Percentiles rank a stretch among this genome's conserved stretches.
Evolutionary conservation across 2,797 vertebrate genomes (phyloP).

Genomic region (Chrosomus eos): DNA sequence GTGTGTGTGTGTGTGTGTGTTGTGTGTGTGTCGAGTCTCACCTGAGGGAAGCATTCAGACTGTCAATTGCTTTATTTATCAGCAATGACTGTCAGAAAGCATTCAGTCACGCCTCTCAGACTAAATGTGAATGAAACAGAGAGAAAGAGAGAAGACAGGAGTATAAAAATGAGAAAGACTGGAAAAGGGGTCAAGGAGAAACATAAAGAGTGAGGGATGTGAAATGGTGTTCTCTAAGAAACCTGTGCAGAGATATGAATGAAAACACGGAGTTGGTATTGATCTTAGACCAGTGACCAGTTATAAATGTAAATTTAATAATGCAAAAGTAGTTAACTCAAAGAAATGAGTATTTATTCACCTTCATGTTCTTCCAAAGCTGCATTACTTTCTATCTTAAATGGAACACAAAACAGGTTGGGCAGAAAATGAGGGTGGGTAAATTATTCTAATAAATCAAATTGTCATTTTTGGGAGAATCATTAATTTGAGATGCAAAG

Average conservation of each 20-base stretch:
- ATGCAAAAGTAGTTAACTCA: not conserved
- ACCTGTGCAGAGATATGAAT: not conserved
- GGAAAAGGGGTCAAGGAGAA: constrained; percentile 17
- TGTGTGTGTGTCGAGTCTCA: constrained; percentile 22
- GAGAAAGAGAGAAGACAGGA: not conserved
- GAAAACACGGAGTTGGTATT: not conserved
- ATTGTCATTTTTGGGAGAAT: not conserved
- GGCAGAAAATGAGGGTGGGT: not conserved
- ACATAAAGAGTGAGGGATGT: not conserved
- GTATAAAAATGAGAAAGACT: not conserved
- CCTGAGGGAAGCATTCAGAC: constrained; percentile 35
- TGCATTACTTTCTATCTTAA: not conserved
- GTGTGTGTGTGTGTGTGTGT: constrained; percentile 32
- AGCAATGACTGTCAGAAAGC: constrained; percentile 35
- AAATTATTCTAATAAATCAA: not conserved
- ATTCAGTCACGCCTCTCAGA: constrained; percentile 26
- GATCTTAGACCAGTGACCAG: not conserved
- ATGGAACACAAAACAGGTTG: not conserved
- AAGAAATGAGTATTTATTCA: not conserved
- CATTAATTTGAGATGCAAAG: constrained; percentile 3
- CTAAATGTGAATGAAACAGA: constrained; percentile 10
- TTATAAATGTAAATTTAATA: not conserved
- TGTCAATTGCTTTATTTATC: constrained; percentile 38
- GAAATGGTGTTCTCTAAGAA: not conserved
- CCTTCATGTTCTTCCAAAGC: not conserved